phyloP scores from a whole-genome alignment of 2,797 vertebrate genomes.

The Pipistrellus kuhlii region DNA sequence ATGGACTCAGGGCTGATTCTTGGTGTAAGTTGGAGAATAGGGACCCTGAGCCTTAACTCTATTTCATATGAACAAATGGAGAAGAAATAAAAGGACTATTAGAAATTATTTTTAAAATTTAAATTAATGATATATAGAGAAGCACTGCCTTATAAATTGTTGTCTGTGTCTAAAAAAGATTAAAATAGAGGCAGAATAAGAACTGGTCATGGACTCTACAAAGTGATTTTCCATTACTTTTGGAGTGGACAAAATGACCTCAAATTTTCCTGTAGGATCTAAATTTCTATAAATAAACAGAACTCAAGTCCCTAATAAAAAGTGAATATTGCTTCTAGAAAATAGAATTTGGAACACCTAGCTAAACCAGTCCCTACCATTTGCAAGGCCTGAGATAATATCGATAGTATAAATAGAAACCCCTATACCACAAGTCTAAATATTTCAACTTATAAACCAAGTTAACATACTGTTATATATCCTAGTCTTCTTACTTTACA shows the following conservation, averaged over 20 bases:
- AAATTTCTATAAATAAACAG: constrained; percentile 12
- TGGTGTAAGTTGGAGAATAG: not conserved
- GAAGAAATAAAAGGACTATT: not conserved
- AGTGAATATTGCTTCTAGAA: not conserved
- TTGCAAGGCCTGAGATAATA: not conserved
- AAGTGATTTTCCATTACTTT: not conserved
- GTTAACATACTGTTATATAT: not conserved
- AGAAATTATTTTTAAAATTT: not conserved
- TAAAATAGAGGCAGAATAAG: not conserved
- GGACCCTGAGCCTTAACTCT: not conserved
- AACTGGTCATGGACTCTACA: not conserved
- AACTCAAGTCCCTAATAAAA: not conserved
- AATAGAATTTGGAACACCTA: not conserved
- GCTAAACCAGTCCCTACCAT: not conserved
- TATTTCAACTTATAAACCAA: constrained; percentile 11
- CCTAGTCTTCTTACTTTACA: not conserved
- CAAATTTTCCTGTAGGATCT: not conserved
- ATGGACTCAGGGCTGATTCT: not conserved
- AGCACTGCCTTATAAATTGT: not conserved
- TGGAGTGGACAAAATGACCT: not conserved
- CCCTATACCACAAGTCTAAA: not conserved
- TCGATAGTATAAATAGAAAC: not conserved
- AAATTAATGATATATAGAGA: not conserved
- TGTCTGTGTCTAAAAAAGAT: not conserved
- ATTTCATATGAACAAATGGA: not conserved